phyloP scores from a whole-genome alignment of 2,113 vertebrate species.

The Passer montanus region DNA sequence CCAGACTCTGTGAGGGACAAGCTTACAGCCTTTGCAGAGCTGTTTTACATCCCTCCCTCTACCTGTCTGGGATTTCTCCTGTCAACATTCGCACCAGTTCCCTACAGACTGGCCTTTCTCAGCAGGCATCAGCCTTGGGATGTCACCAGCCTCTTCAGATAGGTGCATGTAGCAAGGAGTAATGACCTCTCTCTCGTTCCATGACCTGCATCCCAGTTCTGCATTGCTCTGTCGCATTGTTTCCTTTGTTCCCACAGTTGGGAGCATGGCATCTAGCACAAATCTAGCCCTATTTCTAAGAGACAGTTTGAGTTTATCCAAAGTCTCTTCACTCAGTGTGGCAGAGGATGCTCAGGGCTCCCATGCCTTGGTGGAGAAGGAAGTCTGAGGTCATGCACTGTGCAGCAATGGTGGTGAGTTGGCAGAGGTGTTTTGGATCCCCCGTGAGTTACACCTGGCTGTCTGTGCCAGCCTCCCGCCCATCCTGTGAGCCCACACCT shows the following conservation, averaged over 20 bases:
- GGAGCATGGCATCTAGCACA: not conserved
- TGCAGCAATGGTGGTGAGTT: not conserved
- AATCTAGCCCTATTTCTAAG: not conserved
- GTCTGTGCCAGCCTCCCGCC: not conserved
- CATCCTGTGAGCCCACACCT: not conserved
- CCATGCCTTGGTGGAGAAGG: not conserved
- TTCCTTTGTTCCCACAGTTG: not conserved
- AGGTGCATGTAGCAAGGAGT: not conserved
- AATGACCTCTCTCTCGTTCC: not conserved
- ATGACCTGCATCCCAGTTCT: not conserved
- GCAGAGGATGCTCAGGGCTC: not conserved
- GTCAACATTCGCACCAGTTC: slow-evolving; percentile 1
- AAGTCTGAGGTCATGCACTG: not conserved
- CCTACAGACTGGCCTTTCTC: slow-evolving; percentile 9
- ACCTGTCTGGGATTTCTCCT: slow-evolving; percentile 31
- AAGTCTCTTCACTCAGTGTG: not conserved
- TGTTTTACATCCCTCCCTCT: slow-evolving; percentile 9
- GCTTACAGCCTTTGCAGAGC: not conserved
- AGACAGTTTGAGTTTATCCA: not conserved
- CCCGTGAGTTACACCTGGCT: not conserved
- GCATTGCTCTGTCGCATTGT: not conserved
- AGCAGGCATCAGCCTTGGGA: not conserved
- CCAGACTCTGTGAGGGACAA: not conserved
- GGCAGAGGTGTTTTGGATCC: not conserved
- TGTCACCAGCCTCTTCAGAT: slow-evolving; percentile 49